Conservation (phyloP, 2,888 invertebrate species). For the Philereme transversata region DNA sequence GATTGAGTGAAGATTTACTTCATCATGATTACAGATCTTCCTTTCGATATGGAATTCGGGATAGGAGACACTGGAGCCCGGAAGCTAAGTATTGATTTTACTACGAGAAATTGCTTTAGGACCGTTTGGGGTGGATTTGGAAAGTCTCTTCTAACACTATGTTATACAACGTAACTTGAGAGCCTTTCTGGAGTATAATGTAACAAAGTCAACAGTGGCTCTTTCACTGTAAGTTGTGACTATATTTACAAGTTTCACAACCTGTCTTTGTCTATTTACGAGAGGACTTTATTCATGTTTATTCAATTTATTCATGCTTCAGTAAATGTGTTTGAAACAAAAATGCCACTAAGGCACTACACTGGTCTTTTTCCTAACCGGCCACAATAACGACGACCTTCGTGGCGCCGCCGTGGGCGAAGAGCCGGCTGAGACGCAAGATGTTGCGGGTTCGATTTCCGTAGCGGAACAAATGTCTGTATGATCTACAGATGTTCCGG, state of each 20-base stretch:
- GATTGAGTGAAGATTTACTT: slow-evolving; percentile 24
- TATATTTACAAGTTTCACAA: slow-evolving; percentile 5
- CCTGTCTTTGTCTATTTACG: slow-evolving; percentile 3
- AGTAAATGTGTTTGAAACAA: background rate
- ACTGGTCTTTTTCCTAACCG: too few relatives aligned
- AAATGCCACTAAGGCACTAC: too few relatives aligned
- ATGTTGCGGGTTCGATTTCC: too few relatives aligned
- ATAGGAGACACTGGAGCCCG: slow-evolving; percentile 5
- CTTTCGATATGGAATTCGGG: slow-evolving; percentile 11
- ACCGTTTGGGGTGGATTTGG: background rate
- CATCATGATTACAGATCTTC: slow-evolving; percentile 16
- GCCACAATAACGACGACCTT: too few relatives aligned
- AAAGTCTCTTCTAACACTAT: too few relatives aligned
- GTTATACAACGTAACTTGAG: too few relatives aligned
- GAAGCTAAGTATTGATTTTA: slow-evolving; percentile 13
- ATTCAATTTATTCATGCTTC: slow-evolving; percentile 1
- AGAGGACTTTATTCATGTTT: slow-evolving; percentile 3
- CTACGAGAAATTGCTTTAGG: background rate
- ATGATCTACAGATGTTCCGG: too few relatives aligned
- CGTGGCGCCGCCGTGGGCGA: too few relatives aligned
- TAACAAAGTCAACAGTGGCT: background rate
- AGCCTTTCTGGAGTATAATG: too few relatives aligned
- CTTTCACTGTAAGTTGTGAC: slow-evolving; percentile 3
- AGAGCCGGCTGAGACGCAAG: too few relatives aligned
- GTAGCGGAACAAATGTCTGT: too few relatives aligned